phyloP scores from a whole-genome alignment of 2,797 vertebrate species.

The Phaenicophaeus curvirostris region DNA sequence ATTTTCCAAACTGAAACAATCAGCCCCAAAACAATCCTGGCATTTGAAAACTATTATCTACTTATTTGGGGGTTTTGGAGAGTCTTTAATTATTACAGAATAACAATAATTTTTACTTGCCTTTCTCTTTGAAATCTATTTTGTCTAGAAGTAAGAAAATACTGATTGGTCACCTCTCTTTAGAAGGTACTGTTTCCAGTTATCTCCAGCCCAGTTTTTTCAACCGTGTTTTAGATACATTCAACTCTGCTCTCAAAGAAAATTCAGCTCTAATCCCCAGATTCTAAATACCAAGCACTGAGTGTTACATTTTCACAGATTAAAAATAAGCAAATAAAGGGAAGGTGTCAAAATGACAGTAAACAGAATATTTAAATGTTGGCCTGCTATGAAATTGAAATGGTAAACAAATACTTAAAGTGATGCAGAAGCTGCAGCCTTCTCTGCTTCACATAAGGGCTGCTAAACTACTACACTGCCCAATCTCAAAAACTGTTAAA shows the following conservation, averaged over 20 bases:
- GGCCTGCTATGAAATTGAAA: constrained; percentile 6
- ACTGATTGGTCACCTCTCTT: background rate
- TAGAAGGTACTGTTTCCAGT: background rate
- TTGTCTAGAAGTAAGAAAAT: background rate
- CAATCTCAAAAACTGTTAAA: constrained; percentile 43
- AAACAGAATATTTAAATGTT: constrained; percentile 38
- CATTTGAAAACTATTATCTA: background rate
- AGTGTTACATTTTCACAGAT: constrained; percentile 21
- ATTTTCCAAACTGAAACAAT: background rate
- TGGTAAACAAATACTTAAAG: constrained; percentile 56
- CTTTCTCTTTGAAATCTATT: background rate
- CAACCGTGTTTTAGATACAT: accelerated
- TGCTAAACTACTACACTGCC: constrained; percentile 56
- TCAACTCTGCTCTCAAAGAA: background rate
- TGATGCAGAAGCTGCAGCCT: constrained; percentile 58
- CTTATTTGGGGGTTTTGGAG: background rate
- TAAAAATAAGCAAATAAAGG: constrained; percentile 51
- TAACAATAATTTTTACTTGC: background rate
- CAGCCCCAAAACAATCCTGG: background rate
- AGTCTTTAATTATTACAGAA: background rate
- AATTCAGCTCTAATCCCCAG: background rate
- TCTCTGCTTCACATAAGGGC: constrained; percentile 57
- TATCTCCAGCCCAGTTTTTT: background rate
- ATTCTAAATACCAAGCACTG: background rate
- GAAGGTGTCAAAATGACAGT: constrained; percentile 51